Percentiles rank a stretch among this genome's conserved stretches.
These are phyloP conservation scores for Zapornia atra DNA, from an alignment of 2,113 vertebrate species.

Conservation along the genomic window DNA sequence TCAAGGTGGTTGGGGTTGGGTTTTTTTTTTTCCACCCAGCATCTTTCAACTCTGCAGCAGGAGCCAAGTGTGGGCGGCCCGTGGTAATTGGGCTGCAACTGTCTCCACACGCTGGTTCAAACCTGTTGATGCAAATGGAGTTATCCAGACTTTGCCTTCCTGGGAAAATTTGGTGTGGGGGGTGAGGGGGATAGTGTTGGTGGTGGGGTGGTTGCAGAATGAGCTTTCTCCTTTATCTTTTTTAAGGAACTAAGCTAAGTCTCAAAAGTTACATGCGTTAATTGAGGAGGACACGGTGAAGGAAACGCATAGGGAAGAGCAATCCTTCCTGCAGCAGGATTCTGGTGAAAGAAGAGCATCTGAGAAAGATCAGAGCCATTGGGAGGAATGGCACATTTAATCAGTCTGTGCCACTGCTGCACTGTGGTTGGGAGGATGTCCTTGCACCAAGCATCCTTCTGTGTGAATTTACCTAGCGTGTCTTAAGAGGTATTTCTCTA, in stretches of 20 bases:
- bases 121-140: conserved; percentile 19
- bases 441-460: background rate
- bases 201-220: background rate
- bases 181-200: too few species aligned
- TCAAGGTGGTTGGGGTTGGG: conserved; percentile 5
- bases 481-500: conserved; percentile 8
- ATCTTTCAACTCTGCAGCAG: background rate
- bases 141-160: background rate
- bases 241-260: background rate
- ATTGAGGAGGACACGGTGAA: background rate
- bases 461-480: conserved; percentile 25
- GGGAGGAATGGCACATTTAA: background rate
- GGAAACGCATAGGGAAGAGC: background rate
- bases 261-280: background rate
- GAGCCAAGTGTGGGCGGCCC: background rate
- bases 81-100: background rate
- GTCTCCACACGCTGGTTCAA: background rate
- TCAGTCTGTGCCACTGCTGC: background rate
- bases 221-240: background rate
- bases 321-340: background rate
- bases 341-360: background rate
- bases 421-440: background rate
- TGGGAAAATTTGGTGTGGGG: background rate
- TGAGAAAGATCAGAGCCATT: background rate
- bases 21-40: background rate